Evolutionary conservation across 2,888 invertebrate genomes (phyloP).

Genomic region (Drosophila robusta): DNA sequence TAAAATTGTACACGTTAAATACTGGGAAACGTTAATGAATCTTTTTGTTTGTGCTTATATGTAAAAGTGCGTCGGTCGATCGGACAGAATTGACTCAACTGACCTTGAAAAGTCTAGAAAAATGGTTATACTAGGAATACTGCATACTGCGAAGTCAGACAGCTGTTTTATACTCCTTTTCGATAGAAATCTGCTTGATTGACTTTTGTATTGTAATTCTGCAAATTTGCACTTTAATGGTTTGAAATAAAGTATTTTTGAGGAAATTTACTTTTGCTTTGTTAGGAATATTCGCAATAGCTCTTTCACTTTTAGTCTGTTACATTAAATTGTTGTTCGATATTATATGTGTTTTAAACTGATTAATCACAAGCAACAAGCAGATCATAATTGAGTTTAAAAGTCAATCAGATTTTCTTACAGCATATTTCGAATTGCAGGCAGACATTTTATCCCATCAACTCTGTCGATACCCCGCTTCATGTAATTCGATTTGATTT

Average conservation of each 20-base stretch:
- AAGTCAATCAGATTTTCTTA: neutral
- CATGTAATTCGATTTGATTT: constrained; percentile 25
- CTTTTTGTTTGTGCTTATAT: constrained; percentile 40
- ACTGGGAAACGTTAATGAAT: constrained; percentile 64
- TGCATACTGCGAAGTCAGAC: neutral
- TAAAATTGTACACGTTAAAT: constrained; percentile 54
- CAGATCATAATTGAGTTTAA: neutral
- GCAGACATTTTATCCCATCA: neutral
- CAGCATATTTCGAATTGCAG: neutral
- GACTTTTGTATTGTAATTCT: too few relatives aligned
- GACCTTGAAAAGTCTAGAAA: constrained; percentile 37
- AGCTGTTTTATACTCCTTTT: neutral
- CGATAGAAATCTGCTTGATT: too few relatives aligned
- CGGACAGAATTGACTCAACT: constrained; percentile 5
- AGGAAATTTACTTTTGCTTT: too few relatives aligned
- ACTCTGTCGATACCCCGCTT: neutral
- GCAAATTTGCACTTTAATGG: too few relatives aligned
- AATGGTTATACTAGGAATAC: constrained; percentile 10
- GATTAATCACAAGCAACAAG: neutral
- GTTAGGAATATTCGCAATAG: too few relatives aligned
- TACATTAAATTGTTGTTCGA: too few relatives aligned
- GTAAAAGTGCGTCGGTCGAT: constrained; percentile 44
- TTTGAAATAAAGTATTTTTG: too few relatives aligned
- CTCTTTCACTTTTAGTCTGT: too few relatives aligned
- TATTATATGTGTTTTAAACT: too few relatives aligned